phyloP scores from a whole-genome alignment of 2,888 invertebrate species.

The Neocrepidodera transversa region DNA sequence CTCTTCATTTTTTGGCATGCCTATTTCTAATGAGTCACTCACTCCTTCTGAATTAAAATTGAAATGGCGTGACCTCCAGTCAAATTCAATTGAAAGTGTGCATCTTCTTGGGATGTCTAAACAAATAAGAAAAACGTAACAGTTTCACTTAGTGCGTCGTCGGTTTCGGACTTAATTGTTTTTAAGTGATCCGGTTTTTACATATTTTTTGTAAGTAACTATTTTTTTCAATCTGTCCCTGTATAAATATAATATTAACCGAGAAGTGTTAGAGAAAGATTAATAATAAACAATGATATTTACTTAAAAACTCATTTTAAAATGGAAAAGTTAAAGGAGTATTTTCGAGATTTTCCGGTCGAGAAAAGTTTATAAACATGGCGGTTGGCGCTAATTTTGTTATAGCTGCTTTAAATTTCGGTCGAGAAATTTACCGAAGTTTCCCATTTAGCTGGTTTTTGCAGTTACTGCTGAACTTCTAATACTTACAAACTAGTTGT shows the following conservation, averaged over 20 bases:
- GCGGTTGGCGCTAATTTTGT: not conserved
- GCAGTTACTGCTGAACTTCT: not conserved
- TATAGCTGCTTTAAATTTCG: not conserved
- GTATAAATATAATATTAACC: no score
- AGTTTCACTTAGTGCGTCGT: not conserved
- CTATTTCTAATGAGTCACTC: not conserved
- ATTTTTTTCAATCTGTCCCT: no score
- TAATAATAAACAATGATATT: not conserved
- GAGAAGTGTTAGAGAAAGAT: no score
- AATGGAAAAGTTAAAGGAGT: not conserved
- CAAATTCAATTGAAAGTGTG: constrained; percentile 25
- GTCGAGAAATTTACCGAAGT: not conserved
- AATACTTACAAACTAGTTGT: not conserved
- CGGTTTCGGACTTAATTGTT: no score
- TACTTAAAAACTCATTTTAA: not conserved
- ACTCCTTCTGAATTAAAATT: constrained; percentile 1
- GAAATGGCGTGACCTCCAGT: constrained; percentile 23
- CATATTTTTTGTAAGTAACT: no score
- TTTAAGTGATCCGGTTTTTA: no score
- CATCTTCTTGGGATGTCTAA: constrained; percentile 3
- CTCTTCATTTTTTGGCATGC: constrained; percentile 7
- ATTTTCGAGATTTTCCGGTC: not conserved
- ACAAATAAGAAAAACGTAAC: not conserved
- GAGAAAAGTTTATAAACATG: not conserved
- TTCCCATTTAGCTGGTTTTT: not conserved